Base-by-base conservation (phyloP, 2,888 invertebrate species). In the Agriopis marginaria region DNA sequence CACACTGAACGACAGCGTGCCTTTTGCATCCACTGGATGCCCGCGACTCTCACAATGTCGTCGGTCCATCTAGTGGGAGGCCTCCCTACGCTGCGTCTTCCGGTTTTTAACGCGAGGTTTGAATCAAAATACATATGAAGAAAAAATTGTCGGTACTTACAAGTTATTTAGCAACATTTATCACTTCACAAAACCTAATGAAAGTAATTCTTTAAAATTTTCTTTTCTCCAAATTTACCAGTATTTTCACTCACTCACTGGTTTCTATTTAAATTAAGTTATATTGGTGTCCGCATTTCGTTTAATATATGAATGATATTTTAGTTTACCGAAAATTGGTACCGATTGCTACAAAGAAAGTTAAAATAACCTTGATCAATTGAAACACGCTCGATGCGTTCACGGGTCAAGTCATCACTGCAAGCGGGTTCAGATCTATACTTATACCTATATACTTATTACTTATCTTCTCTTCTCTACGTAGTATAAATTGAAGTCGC, bases 391-490 rank as follows among this genome's bases (percentile, higher is more conserved):
- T 69, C 70, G 83, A 77, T 80, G 83, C 85, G 86, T 79, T 75
- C 78, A 76, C 82, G 75, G 79, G 76, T 71, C 70, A 67, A 67
- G 69, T 70, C 77, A 73, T 72, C 67, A 88, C 85, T 86, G 88
- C 81, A 85, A 80, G 82, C 82, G 82, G 83, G 80, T 74, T 73
- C 68, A 77, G 81, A 83, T 77, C n/a, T n/a, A n/a, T n/a, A n/a
- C n/a, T n/a, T n/a, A n/a, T n/a, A n/a, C n/a, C n/a, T n/a, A n/a
- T n/a, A n/a, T n/a, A n/a, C n/a, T n/a, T n/a, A n/a, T n/a, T n/a
- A n/a, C n/a, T n/a, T n/a, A n/a, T n/a, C n/a, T n/a, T n/a, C n/a
- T n/a, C n/a, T n/a, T n/a, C n/a, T n/a, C n/a, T n/a, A n/a, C n/a
- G n/a, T n/a, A n/a, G n/a, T n/a, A n/a, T n/a, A n/a, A n/a, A n/a